phyloP scores from a whole-genome alignment of 2,797 vertebrate genomes.

The Rallus crepitans region DNA sequence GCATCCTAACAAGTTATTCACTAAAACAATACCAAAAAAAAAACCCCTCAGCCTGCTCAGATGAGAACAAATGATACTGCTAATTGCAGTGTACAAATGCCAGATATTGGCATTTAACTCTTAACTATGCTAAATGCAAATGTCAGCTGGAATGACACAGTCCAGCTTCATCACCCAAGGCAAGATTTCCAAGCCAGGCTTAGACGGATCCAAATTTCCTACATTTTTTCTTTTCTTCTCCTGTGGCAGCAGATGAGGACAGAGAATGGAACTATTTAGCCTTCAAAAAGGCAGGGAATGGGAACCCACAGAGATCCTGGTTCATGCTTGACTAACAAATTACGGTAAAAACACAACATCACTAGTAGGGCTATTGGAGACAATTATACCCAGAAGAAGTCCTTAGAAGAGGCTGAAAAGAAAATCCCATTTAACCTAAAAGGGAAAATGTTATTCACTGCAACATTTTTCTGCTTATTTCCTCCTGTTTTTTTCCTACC shows the following conservation, averaged over 20 bases:
- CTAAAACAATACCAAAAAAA: background rate
- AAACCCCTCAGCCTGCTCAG: background rate
- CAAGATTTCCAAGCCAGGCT: slow-evolving; percentile 42
- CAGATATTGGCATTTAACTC: slow-evolving; percentile 51
- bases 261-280: slow-evolving; percentile 54
- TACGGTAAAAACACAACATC: slow-evolving; percentile 61
- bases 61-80: slow-evolving; percentile 38
- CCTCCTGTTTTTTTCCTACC: background rate
- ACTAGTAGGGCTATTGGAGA: slow-evolving; percentile 46
- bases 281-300: slow-evolving; percentile 35
- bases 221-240: slow-evolving; percentile 65
- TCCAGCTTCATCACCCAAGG: slow-evolving; percentile 48
- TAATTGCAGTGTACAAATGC: slow-evolving; percentile 27
- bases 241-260: slow-evolving; percentile 42
- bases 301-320: slow-evolving; percentile 60
- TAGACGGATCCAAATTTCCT: slow-evolving; percentile 41
- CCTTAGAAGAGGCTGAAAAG: slow-evolving; percentile 51
- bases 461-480: slow-evolving; percentile 35
- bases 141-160: slow-evolving; percentile 50
- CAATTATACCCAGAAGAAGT: slow-evolving; percentile 49
- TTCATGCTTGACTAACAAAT: slow-evolving; percentile 71
- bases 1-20: background rate
- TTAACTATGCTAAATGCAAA: slow-evolving; percentile 11
- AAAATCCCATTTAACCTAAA: slow-evolving; percentile 53
- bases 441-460: slow-evolving; percentile 39